Evolutionary conservation across 1,140 invertebrate genomes (phyloP).

Genomic region (Pygmarrhopalites habei): DNA sequence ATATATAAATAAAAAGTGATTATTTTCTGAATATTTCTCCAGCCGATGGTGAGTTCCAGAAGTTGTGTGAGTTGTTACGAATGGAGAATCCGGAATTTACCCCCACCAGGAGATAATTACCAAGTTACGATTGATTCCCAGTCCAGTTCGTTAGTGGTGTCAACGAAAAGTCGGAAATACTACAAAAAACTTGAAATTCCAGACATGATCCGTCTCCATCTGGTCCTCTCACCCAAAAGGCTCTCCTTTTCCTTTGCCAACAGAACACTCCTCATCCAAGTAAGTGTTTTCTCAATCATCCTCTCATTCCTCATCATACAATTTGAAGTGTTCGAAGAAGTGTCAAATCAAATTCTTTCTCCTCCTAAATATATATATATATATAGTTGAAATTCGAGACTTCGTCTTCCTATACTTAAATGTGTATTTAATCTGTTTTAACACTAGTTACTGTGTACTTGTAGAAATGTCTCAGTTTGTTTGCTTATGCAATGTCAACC

Average conservation of each 20-base stretch:
- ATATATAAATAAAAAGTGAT: neutral
- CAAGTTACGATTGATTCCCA: neutral
- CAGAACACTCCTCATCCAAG: neutral
- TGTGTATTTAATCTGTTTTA: neutral
- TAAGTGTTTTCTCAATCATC: no score
- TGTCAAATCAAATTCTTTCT: no score
- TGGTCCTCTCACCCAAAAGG: neutral
- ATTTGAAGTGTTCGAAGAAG: no score
- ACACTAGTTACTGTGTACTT: neutral
- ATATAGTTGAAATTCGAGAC: neutral
- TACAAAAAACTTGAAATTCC: neutral
- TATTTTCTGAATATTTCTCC: neutral
- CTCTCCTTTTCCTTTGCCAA: neutral
- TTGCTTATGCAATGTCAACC: no score
- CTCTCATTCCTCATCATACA: no score
- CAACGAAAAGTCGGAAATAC: neutral
- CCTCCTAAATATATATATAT: neutral
- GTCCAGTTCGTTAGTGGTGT: neutral
- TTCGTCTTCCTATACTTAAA: neutral
- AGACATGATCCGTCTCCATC: neutral
- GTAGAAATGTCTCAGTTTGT: no score
- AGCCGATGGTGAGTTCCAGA: neutral
- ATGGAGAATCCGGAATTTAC: neutral
- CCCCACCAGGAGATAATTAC: neutral
- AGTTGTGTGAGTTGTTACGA: neutral